A percentile compares a stretch with the other conserved stretches of the same genome.
Evolutionary conservation across 2,797 vertebrate species (phyloP).

Genomic region (Scolopax rusticola): DNA sequence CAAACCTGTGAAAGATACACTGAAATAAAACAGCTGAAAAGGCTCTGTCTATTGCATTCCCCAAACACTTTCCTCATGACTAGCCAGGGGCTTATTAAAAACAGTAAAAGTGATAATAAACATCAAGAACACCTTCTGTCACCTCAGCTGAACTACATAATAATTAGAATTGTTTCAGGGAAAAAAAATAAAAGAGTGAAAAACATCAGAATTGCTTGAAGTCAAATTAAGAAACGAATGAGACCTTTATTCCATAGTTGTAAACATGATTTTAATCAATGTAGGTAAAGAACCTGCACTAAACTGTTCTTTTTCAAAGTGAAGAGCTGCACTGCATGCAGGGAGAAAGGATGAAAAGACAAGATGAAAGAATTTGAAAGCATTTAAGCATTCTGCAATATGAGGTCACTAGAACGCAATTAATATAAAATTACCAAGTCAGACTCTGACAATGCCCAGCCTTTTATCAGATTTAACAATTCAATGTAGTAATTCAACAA

Average conservation of each 20-base stretch:
- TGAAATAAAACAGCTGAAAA: background rate
- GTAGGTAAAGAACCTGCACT: background rate
- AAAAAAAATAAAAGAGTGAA: background rate
- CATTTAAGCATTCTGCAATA: background rate
- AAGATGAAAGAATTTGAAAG: background rate
- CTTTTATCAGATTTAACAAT: background rate
- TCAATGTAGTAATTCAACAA: background rate
- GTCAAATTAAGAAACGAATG: background rate
- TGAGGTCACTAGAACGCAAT: background rate
- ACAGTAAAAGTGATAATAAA: background rate
- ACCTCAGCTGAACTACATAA: background rate
- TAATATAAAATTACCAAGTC: background rate
- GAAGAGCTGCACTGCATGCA: background rate
- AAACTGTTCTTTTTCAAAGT: background rate
- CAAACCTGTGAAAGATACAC: background rate
- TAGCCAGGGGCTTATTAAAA: background rate
- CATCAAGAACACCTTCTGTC: background rate
- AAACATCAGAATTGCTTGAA: background rate
- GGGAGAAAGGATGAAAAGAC: background rate
- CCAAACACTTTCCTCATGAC: background rate
- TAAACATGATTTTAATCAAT: background rate
- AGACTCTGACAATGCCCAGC: background rate
- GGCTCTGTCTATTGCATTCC: background rate
- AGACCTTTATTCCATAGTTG: background rate
- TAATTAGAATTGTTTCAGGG: background rate